Base-by-base conservation (phyloP, 2,113 vertebrate species). In the Oxyruncus cristatus region DNA sequence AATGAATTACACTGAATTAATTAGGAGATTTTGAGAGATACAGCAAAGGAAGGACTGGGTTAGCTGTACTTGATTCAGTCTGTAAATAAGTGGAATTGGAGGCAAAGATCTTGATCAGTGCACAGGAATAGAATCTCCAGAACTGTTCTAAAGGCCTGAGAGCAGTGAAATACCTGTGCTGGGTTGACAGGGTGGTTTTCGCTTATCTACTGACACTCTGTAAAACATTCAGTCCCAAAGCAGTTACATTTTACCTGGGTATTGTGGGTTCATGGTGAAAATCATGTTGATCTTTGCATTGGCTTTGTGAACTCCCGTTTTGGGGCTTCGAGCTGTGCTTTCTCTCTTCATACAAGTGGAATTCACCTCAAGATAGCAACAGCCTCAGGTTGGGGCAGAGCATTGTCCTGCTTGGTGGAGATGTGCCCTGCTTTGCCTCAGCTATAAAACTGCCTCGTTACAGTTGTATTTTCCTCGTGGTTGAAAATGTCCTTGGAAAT, bases 331-430 rank as follows among this genome's bases (percentile, higher is more conserved):
- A 16, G 5, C 22, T 2, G 1, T 66, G 24, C 28, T 76, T 80
- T 53, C 39, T 62, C 73, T 41, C 50, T 63, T 33, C 5, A 0
- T 5, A 0, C 4, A 13, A n/a, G 62, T 13, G n/a, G 44, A 44
- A 23, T 52, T 61, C 14, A 4, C 26, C 18, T 13, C 11, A 28
- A 62, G 42, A 18, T 12, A 35, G 47, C n/a, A 33, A 20, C 10
- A 30, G 33, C 62, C 21, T 68, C 32, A 14, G 18, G 39, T 5
- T 5, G 21, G 77, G 42, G 8, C 11, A 13, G 55, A 82, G 16
- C 12, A 0, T 74, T 61, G 3, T 30, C 19, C 56, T 61, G 15
- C 33, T 55, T n/a, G 33, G 26, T 32, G 24, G 44, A 53, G 49
- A 9, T 19, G 6, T 12, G 26, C 1, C 0, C 33, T 56, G n/a